Percentiles rank a stretch among this genome's conserved stretches.
These are phyloP conservation scores for Aurelia coerulea DNA, from an alignment of 30 jellyfish, hydroid and myxozoan genomes.

Conservation along the genomic window DNA sequence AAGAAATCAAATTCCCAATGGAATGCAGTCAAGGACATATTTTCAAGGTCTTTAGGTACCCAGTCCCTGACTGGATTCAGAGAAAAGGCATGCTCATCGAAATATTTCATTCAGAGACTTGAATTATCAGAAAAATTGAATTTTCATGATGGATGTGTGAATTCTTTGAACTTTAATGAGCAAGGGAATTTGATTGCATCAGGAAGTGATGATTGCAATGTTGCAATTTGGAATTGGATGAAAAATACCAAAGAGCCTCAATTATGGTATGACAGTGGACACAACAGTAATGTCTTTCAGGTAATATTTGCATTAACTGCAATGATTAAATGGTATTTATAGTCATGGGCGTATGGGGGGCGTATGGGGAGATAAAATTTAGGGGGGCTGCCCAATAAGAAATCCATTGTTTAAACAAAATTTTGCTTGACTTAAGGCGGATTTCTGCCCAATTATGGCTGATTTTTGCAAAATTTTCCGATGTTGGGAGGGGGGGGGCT, in stretches of 20 bases:
- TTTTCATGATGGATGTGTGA: conserved; percentile 95
- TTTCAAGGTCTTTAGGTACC: conserved; percentile 56
- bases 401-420: too few relatives aligned
- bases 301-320: conserved; percentile 9
- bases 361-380: too few relatives aligned
- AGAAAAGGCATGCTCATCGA: conserved; percentile 68
- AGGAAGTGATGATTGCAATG: conserved; percentile 89
- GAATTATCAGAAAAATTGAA: conserved; percentile 45
- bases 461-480: too few relatives aligned
- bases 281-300: conserved; percentile 93
- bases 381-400: too few relatives aligned
- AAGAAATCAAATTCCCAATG: conserved; percentile 1
- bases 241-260: conserved; percentile 66
- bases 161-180: conserved; percentile 80
- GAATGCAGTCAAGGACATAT: conserved; percentile 41
- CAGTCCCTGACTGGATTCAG: conserved; percentile 45
- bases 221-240: conserved; percentile 95
- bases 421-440: too few relatives aligned
- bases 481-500: too few relatives aligned
- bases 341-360: too few relatives aligned
- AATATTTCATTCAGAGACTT: conserved; percentile 66
- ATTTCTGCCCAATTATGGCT: too few relatives aligned
- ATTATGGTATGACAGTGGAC: conserved; percentile 91
- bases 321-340: too few relatives aligned
- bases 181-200: conserved; percentile 91